phyloP scores from a whole-genome alignment of 1,140 invertebrate genomes.

The Zaprionus taronus region DNA sequence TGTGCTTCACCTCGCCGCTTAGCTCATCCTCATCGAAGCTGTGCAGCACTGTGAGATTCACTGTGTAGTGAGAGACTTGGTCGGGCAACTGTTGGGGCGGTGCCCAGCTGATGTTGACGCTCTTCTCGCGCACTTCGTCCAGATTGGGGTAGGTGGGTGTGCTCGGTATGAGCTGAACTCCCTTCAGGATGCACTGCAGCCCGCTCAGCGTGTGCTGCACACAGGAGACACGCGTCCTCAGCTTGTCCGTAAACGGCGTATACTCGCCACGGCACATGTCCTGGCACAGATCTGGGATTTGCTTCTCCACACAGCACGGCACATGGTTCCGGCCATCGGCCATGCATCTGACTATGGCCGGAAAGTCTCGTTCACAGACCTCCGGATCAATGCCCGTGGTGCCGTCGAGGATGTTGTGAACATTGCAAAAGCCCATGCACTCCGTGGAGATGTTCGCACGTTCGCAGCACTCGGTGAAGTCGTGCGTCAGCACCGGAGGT shows the following conservation, averaged over 20 bases:
- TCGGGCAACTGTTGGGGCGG: constrained; percentile 87
- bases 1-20: constrained; percentile 55
- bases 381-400: constrained; percentile 91
- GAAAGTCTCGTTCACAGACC: constrained; percentile 91
- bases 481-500: constrained; percentile 86
- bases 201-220: constrained; percentile 92
- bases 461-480: constrained; percentile 91
- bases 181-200: constrained; percentile 91
- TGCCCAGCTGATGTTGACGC: constrained; percentile 89
- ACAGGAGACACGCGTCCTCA: constrained; percentile 93
- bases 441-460: constrained; percentile 87
- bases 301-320: constrained; percentile 91
- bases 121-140: constrained; percentile 88
- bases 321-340: constrained; percentile 93
- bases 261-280: constrained; percentile 94
- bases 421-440: constrained; percentile 92
- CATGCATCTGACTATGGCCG: constrained; percentile 90
- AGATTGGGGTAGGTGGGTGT: constrained; percentile 89
- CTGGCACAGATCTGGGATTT: constrained; percentile 92
- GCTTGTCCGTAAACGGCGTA: constrained; percentile 92
- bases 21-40: constrained; percentile 87
- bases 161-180: constrained; percentile 91
- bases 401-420: constrained; percentile 92
- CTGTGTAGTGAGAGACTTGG: constrained; percentile 88
- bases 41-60: constrained; percentile 89